Evolutionary conservation across 2,797 vertebrate species (phyloP).

Genomic region (Girardinus metallicus): DNA sequence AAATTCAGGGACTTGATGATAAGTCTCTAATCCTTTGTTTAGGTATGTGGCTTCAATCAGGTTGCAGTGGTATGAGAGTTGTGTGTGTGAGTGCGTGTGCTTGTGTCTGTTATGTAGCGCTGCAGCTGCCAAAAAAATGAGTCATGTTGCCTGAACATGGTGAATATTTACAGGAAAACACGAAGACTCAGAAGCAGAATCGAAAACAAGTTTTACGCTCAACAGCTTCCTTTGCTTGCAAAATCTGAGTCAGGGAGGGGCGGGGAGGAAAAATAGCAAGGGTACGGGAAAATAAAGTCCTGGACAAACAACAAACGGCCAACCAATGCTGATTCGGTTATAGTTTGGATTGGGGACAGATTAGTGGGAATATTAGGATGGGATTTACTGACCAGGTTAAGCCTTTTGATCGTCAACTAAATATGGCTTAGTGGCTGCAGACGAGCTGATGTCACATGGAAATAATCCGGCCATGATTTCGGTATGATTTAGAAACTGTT

Average conservation of each 20-base stretch:
- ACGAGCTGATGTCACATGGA: slow-evolving; percentile 70
- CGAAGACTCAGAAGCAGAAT: slow-evolving; percentile 19
- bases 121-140: slow-evolving; percentile 45
- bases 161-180: slow-evolving; percentile 60
- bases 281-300: slow-evolving; percentile 6
- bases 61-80: slow-evolving; percentile 27
- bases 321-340: slow-evolving; percentile 56
- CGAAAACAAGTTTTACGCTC: slow-evolving; percentile 44
- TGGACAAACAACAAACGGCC: slow-evolving; percentile 58
- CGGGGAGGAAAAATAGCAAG: not conserved
- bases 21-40: slow-evolving; percentile 70
- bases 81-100: slow-evolving; percentile 17
- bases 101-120: slow-evolving; percentile 10
- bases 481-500: slow-evolving; percentile 70
- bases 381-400: slow-evolving; percentile 78
- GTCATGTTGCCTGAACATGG: slow-evolving; percentile 47
- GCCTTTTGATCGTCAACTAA: slow-evolving; percentile 77
- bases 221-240: slow-evolving; percentile 20
- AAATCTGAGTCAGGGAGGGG: not conserved
- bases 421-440: slow-evolving; percentile 74
- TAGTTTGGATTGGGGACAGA: slow-evolving; percentile 77
- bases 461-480: slow-evolving; percentile 74
- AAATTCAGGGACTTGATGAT: slow-evolving; percentile 57
- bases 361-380: slow-evolving; percentile 75
- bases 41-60: slow-evolving; percentile 61